Evolutionary conservation across 2,113 vertebrate species (phyloP).

Genomic region (Tachycineta bicolor): DNA sequence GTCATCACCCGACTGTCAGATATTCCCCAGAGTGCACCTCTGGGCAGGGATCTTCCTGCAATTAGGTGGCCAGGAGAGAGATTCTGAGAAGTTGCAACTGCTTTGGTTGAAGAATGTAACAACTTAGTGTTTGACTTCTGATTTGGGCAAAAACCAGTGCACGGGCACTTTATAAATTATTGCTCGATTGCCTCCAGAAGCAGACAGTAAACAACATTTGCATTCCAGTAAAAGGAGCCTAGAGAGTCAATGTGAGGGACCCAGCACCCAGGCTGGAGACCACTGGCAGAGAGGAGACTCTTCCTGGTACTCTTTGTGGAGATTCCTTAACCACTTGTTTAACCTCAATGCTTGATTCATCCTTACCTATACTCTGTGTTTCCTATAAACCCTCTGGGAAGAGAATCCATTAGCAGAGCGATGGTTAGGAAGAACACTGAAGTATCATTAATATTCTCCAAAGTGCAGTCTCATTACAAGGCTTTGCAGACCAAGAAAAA

Average conservation of each 20-base stretch:
- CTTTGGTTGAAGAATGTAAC: neutral
- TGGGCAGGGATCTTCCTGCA: neutral
- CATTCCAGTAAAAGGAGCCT: neutral
- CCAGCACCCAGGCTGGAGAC: neutral
- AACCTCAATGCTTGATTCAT: neutral
- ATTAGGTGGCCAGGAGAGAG: neutral
- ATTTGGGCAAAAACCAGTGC: neutral
- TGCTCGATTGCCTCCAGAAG: neutral
- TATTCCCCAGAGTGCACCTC: neutral
- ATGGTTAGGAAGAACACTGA: neutral
- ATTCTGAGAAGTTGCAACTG: neutral
- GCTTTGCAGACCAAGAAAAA: neutral
- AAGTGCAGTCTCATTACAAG: neutral
- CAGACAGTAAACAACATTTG: neutral
- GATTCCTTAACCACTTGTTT: neutral
- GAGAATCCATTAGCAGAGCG: neutral
- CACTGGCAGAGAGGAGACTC: neutral
- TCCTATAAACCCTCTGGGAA: neutral
- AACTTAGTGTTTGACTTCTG: neutral
- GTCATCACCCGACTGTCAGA: neutral
- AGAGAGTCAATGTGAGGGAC: neutral
- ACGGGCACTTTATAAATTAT: neutral
- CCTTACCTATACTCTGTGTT: neutral
- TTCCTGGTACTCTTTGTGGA: neutral
- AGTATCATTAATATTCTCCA: neutral